Percentiles rank a stretch among this genome's conserved stretches.
Evolutionary conservation across 2,113 vertebrate species (phyloP).

Genomic region (Limnothrissa miodon): DNA sequence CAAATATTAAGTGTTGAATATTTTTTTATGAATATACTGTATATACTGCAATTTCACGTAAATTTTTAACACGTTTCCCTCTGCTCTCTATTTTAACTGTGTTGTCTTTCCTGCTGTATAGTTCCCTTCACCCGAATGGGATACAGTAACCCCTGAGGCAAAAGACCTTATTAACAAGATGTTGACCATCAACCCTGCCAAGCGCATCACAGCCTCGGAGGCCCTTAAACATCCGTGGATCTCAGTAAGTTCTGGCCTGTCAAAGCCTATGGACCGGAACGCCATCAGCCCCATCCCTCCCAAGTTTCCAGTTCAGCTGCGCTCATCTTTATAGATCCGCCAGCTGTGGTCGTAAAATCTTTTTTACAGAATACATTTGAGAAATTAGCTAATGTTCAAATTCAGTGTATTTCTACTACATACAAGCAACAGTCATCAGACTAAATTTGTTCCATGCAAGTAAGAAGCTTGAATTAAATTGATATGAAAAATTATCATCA

Average conservation of each 20-base stretch:
- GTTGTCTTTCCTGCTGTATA: slow-evolving; percentile 53
- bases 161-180: slow-evolving; percentile 98
- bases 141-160: slow-evolving; percentile 92
- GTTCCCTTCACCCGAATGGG: slow-evolving; percentile 97
- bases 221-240: slow-evolving; percentile 96
- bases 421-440: background rate
- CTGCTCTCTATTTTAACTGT: background rate
- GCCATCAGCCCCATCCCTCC: background rate
- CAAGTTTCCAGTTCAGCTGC: background rate
- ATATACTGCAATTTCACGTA: background rate
- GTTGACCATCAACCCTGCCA: slow-evolving; percentile 92
- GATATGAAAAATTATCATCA: background rate
- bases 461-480: background rate
- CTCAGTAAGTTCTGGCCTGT: slow-evolving; percentile 74
- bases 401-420: background rate
- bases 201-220: slow-evolving; percentile 89
- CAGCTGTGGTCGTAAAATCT: slow-evolving; percentile 2
- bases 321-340: background rate
- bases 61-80: background rate
- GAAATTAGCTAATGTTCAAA: background rate
- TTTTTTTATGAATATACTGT: background rate
- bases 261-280: background rate
- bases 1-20: background rate
- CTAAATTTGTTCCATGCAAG: background rate
- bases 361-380: background rate